Evolutionary conservation across 2,113 vertebrate species (phyloP).

Genomic region (Pedionomus torquatus): DNA sequence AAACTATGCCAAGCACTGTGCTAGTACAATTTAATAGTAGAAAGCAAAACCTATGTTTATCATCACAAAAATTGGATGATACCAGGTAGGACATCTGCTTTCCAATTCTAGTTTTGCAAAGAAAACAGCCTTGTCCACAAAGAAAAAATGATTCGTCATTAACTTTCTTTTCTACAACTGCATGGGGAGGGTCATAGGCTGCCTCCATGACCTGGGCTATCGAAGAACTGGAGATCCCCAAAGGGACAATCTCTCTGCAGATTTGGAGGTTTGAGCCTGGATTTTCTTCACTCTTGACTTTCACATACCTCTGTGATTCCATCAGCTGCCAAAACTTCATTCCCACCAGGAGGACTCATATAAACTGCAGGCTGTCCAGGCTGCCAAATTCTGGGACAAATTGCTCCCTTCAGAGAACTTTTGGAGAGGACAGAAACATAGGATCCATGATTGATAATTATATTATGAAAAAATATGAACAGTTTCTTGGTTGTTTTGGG

Average conservation of each 20-base stretch:
- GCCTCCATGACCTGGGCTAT: constrained; percentile 13
- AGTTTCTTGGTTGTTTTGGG: background rate
- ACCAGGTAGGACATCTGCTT: background rate
- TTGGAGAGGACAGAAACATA: constrained; percentile 44
- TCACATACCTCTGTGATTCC: constrained; percentile 30
- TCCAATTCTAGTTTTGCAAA: background rate
- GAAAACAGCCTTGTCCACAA: background rate
- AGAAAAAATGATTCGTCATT: background rate
- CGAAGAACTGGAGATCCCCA: constrained; percentile 38
- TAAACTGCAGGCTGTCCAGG: constrained; percentile 34
- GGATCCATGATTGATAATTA: constrained; percentile 35
- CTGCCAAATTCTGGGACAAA: constrained; percentile 64
- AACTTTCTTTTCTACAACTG: background rate
- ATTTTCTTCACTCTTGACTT: constrained; percentile 52
- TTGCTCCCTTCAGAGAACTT: constrained; percentile 53
- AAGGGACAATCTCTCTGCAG: constrained; percentile 41
- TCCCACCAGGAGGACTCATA: constrained; percentile 21
- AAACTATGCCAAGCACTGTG: background rate
- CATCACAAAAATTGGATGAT: background rate
- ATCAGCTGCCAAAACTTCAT: constrained; percentile 46
- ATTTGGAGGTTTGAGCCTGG: constrained; percentile 28
- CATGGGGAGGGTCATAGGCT: background rate
- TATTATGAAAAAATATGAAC: constrained; percentile 28
- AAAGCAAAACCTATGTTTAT: background rate
- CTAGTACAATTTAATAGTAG: background rate